A percentile compares a stretch with the other conserved stretches of the same genome.
Conservation (phyloP, 1,140 invertebrate genomes). For the Pentalonia nigronervosa region DNA sequence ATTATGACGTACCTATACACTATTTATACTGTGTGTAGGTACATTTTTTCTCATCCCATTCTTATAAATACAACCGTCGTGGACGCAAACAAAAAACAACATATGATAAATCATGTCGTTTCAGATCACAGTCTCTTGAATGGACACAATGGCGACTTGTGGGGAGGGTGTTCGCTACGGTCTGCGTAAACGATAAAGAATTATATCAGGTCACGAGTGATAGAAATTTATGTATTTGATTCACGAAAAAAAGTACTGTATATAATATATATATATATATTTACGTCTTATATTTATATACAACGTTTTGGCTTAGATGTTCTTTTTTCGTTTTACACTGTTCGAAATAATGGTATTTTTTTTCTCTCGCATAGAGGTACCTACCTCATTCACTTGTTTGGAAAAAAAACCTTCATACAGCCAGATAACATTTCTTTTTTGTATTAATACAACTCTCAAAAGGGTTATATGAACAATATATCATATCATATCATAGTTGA, state of each 20-base stretch:
- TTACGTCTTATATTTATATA: background rate
- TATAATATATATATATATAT: too few relatives aligned
- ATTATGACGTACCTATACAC: background rate
- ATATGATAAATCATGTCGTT: constrained; percentile 56
- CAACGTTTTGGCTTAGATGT: constrained; percentile 16
- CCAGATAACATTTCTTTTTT: background rate
- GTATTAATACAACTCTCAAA: background rate
- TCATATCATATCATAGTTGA: background rate
- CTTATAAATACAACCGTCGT: background rate
- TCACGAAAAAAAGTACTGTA: constrained; percentile 12
- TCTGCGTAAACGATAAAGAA: constrained; percentile 47
- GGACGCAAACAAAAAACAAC: constrained; percentile 41
- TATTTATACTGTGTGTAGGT: background rate
- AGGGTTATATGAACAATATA: background rate
- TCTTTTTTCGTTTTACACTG: constrained; percentile 14
- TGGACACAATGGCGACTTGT: constrained; percentile 27
- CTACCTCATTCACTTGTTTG: background rate
- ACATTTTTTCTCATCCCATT: constrained; percentile 35
- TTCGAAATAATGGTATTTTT: constrained; percentile 18
- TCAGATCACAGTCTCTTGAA: constrained; percentile 37
- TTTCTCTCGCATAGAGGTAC: background rate
- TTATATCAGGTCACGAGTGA: constrained; percentile 50
- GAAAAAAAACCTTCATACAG: background rate
- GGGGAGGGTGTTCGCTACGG: constrained; percentile 49
- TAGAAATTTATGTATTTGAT: constrained; percentile 55